Percentiles rank a stretch among this genome's conserved stretches.
Conservation (phyloP, 2,797 vertebrate genomes). For the Microcaecilia unicolor region DNA sequence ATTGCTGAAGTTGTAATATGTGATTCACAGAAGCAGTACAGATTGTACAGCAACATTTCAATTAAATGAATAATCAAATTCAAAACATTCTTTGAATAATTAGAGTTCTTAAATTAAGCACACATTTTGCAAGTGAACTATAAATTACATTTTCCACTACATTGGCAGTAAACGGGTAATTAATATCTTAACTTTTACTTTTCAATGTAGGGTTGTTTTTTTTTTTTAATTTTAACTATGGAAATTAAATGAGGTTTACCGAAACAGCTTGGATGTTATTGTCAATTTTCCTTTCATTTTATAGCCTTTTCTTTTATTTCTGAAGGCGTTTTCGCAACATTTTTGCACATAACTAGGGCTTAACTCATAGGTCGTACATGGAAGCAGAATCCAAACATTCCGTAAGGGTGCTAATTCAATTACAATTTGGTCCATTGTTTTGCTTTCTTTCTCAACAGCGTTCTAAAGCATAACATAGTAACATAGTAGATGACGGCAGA, state of each 20-base stretch:
- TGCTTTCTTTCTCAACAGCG: no score
- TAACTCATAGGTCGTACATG: no score
- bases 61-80: constrained; percentile 82
- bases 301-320: no score
- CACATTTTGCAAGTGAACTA: constrained; percentile 75
- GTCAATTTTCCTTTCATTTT: constrained; percentile 14
- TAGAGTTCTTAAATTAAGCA: constrained; percentile 81
- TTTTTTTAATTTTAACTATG: constrained; percentile 40
- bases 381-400: no score
- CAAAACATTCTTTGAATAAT: constrained; percentile 88
- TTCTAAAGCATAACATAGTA: no score
- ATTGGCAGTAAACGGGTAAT: constrained; percentile 93
- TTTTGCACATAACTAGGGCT: no score
- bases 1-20: constrained; percentile 44
- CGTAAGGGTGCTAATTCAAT: no score
- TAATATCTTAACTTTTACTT: constrained; percentile 86
- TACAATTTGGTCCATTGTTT: no score
- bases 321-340: no score
- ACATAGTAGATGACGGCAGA: no score
- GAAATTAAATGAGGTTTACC: constrained; percentile 47
- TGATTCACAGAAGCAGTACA: constrained; percentile 50
- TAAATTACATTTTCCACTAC: constrained; percentile 97
- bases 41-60: constrained; percentile 53
- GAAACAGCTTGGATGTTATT: constrained; percentile 29
- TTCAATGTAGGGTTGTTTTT: constrained; percentile 68